These are phyloP conservation scores for Glareola pratincola DNA, from an alignment of 2,113 vertebrate species.

Conservation along the genomic window DNA sequence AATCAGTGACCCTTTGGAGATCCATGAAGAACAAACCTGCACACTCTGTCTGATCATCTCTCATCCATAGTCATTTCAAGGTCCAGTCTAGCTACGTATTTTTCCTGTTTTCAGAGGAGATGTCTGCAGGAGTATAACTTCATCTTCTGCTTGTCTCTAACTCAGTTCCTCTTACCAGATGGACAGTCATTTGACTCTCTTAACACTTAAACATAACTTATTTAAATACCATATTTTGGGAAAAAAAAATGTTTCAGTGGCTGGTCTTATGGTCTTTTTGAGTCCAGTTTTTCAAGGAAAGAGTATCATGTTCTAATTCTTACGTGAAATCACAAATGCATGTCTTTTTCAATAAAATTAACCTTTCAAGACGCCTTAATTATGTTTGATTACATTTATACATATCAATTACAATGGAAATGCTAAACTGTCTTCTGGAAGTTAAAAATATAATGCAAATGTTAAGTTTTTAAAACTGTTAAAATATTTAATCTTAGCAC, in stretches of 20 bases:
- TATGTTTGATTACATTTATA: neutral
- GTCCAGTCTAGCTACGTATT: neutral
- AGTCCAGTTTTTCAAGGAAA: neutral
- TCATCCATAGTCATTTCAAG: neutral
- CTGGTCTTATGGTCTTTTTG: neutral
- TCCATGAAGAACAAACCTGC: neutral
- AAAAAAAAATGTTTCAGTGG: neutral
- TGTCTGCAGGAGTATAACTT: neutral
- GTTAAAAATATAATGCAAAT: neutral
- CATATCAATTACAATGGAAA: neutral
- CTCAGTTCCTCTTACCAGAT: neutral
- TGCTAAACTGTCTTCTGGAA: neutral
- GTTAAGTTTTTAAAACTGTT: neutral
- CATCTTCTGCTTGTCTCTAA: neutral
- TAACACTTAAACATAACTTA: neutral
- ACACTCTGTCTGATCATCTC: neutral
- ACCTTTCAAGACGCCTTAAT: neutral
- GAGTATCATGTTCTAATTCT: neutral
- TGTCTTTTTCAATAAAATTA: neutral
- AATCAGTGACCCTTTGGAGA: neutral
- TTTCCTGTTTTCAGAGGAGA: neutral
- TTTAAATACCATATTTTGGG: neutral
- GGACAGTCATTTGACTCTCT: neutral
- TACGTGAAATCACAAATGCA: neutral
- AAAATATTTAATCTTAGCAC: constrained; percentile 6